Evolutionary conservation across 2,888 invertebrate genomes (phyloP).

Genomic region (Glyphotaelius pellucidus): DNA sequence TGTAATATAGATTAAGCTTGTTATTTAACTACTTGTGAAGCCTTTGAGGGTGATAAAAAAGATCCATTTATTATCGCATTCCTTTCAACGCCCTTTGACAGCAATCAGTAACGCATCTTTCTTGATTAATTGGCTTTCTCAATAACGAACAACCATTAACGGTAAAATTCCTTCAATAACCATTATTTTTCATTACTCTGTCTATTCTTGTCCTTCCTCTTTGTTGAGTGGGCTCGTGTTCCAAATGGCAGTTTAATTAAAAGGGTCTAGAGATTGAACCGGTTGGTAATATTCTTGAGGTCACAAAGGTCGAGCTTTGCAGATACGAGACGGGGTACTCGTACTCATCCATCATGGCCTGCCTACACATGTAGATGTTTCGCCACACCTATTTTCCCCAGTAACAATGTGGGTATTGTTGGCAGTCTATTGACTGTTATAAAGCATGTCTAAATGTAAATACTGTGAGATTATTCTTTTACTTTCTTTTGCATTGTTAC

Average conservation of each 20-base stretch:
- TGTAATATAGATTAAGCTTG: no score
- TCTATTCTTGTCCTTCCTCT: not conserved
- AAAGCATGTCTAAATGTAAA: slow-evolving; percentile 26
- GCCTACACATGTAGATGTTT: slow-evolving; percentile 2
- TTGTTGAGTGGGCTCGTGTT: not conserved
- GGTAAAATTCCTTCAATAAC: not conserved
- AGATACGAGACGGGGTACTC: slow-evolving; percentile 33
- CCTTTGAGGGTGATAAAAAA: no score
- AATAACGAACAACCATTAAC: not conserved
- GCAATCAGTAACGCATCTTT: not conserved
- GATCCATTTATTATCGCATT: not conserved
- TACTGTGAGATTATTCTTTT: slow-evolving; percentile 46
- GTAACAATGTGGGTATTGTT: slow-evolving; percentile 21
- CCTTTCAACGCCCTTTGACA: not conserved
- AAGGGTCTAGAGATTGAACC: slow-evolving; percentile 11
- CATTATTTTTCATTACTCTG: not conserved
- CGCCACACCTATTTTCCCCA: slow-evolving; percentile 24
- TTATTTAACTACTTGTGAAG: no score
- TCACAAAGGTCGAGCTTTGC: slow-evolving; percentile 38
- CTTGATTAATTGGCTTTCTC: not conserved
- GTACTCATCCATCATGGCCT: not conserved
- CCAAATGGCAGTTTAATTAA: slow-evolving; percentile 5
- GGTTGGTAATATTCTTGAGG: slow-evolving; percentile 6
- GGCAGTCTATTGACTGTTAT: slow-evolving; percentile 35
- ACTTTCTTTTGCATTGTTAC: slow-evolving; percentile 48